Evolutionary conservation across 2,888 invertebrate species (phyloP), one percentile per base, ranked within the genome.

Genomic region (Oasisia sp.): DNA sequence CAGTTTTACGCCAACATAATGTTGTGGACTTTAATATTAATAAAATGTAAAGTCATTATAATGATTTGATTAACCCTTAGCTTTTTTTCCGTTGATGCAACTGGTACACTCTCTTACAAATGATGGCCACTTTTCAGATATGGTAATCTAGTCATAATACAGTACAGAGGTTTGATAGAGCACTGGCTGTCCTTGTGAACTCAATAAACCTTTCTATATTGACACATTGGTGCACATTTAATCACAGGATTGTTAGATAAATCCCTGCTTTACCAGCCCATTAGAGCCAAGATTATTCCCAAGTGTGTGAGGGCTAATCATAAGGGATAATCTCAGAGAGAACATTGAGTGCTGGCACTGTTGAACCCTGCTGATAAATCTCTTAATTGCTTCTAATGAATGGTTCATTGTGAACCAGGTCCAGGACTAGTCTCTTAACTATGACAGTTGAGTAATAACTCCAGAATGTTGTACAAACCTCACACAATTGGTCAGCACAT

Each of bases 201-300:
- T 74, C 74, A 74, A 27, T 74, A 74, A 74, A 74, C 74, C 74
- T 74, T 27, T 74, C 74, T 74, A 27, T 74, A 74, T 74, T 74
- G n/a, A 74, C 74, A 74, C 74, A 74, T 74, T 74, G 74, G 74
- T 74, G 74, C 27, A 74, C 74, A 74, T 74, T 74, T 74, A 74
- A 74, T 74, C 74, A 74, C 74, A 74, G n/a, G 74, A 74, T 74
- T 74, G 74, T 14, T 19, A 74, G 74, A 74, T 74, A 74, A 74
- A 74, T 74, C 74, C 74, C 74, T 74, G 74, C 74, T n/a, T 0
- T 74, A 74, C 74, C 74, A 74, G n/a, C 74, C 74, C n/a, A 74
- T 74, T 74, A 74, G 74, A n/a, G 27, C 74, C n/a, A 74, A 74
- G 74, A 74, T 74, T 74, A 74, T 74, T 74, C 74, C 74, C 74